Evolutionary conservation across 2,888 invertebrate species (phyloP), one percentile per base, ranked within the genome.

Genomic region (Ditylenchus weischeri): DNA sequence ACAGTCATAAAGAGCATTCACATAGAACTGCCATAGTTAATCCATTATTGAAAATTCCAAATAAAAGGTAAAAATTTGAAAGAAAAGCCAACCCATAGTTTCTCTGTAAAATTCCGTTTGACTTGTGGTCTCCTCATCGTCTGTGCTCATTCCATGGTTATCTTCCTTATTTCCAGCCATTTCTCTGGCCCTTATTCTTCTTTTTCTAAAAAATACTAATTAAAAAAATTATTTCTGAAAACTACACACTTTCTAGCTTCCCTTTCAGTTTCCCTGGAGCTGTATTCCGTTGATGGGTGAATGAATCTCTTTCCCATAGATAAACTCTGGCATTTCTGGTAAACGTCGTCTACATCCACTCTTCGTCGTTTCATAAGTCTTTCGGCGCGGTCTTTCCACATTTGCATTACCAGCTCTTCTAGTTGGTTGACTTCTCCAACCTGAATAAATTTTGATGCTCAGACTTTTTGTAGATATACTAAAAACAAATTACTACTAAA

Each of bases 311-410:
- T 59, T 67, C 81, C 82, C 23, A 77, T 83, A 74, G 83, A 80
- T 78, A 83, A 80, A 60, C 89, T 88, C 19, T 91, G 88, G 75
- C 90, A 90, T 85, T 94, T 94, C 81, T 92, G 91, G 65, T 92
- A 91, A 85, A 95, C 93, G 86, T 96, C 96, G 68, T 90, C 87
- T 1, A 94, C 90, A 85, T 95, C 94, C 73, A 92, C 91, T 57
- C 94, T 88, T 48, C 95, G 87, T 51, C 95, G 87, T 83, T 90
- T 90, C 18, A 84, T 79, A 64, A 94, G 85, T 84, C 90, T 90
- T 70, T 88, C 88, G 49, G 90, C 88, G 78, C 90, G 88, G 66
- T 89, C 75, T 69, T 83, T 83, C 69, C 90, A 88, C 73, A 91
- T 83, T 71, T 88, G 87, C 79, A 90, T 83, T 81, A 91, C 89